Evolutionary conservation across 2,888 invertebrate species (phyloP).

Genomic region (Apeira syringaria): DNA sequence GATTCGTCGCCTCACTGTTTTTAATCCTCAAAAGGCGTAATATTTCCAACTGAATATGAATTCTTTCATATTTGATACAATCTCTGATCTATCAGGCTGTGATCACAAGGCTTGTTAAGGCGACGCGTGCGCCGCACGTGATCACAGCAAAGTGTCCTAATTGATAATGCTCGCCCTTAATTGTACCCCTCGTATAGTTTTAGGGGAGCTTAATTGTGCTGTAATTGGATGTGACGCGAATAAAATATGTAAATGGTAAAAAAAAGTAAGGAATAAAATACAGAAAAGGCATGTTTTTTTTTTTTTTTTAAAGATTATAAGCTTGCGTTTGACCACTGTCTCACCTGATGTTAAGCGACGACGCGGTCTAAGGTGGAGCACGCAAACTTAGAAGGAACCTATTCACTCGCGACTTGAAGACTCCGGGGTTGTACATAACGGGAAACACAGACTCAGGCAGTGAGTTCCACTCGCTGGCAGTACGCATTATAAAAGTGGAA

Average conservation of each 20-base stretch:
- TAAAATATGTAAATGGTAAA: conserved; percentile 1
- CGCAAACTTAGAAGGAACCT: too few species aligned
- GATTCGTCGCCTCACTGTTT: conserved; percentile 19
- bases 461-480: too few species aligned
- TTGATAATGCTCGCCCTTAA: conserved; percentile 66
- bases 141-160: conserved; percentile 54
- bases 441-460: too few species aligned
- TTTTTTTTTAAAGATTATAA: too few species aligned
- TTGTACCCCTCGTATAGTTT: conserved; percentile 40
- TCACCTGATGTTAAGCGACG: too few species aligned
- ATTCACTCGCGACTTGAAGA: too few species aligned
- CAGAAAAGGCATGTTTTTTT: not conserved
- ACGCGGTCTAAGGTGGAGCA: too few species aligned
- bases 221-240: conserved; percentile 41
- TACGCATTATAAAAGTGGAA: too few species aligned
- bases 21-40: conserved; percentile 30
- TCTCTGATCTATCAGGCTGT: conserved; percentile 34
- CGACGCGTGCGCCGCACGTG: conserved; percentile 65
- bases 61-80: conserved; percentile 26
- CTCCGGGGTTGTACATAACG: too few species aligned
- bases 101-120: conserved; percentile 61
- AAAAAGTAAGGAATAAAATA: not conserved
- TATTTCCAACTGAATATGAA: conserved; percentile 1
- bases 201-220: conserved; percentile 35
- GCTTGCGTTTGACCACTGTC: too few species aligned